These are phyloP conservation scores for Dynastes grantii DNA, from an alignment of 2,888 invertebrate genomes.

Conservation along the genomic window DNA sequence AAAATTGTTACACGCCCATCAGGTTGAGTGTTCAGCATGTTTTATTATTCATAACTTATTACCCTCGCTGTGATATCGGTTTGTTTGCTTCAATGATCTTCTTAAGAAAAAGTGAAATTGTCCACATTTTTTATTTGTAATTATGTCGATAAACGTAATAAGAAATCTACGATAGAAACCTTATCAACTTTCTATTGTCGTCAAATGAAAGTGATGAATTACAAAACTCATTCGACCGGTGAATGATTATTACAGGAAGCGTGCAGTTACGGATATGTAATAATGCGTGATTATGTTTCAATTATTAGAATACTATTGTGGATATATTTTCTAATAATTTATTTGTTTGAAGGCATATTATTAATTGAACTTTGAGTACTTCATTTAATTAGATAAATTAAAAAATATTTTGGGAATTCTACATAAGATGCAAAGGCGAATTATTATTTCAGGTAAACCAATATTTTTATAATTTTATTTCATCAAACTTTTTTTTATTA, in stretches of 20 bases:
- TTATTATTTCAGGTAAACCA: no score
- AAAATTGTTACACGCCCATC: background rate
- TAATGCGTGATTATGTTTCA: background rate
- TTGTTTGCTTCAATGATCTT: background rate
- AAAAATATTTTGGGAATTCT: no score
- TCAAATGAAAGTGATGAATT: constrained; percentile 35
- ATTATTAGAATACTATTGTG: background rate
- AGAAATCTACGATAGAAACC: constrained; percentile 7
- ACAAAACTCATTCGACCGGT: constrained; percentile 30
- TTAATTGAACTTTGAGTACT: background rate
- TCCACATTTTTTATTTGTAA: background rate
- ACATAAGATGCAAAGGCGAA: no score
- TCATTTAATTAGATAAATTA: no score
- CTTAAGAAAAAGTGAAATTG: constrained; percentile 26
- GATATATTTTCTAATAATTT: no score
- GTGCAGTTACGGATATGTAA: constrained; percentile 1
- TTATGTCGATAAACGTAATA: no score
- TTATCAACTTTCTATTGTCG: constrained; percentile 24
- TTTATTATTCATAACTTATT: no score
- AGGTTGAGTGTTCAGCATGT: no score
- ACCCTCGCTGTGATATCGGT: no score
- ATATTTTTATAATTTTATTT: no score
- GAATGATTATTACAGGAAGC: constrained; percentile 15
- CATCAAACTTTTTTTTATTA: no score
- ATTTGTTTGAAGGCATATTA: background rate